A percentile compares a stretch with the other conserved stretches of the same genome.
Conservation (phyloP, 2,888 invertebrate species). For the Trachelus iudaicus region DNA sequence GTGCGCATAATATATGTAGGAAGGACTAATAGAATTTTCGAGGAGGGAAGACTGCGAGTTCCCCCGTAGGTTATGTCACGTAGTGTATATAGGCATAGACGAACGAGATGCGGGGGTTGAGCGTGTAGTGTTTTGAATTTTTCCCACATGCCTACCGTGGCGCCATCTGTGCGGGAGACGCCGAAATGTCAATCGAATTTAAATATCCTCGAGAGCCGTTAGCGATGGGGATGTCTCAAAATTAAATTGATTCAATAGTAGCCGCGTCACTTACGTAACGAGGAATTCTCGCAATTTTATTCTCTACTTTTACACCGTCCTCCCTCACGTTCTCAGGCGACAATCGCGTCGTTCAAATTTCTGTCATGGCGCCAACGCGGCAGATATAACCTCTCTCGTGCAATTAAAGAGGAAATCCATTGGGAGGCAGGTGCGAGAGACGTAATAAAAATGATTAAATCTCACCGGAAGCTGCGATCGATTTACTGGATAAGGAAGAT, state of each 20-base stretch:
- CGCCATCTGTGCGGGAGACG: neutral
- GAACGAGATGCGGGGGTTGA: neutral
- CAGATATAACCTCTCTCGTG: neutral
- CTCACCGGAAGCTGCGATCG: neutral
- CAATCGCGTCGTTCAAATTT: neutral
- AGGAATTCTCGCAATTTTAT: neutral
- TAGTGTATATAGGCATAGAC: neutral
- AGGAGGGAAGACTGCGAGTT: neutral
- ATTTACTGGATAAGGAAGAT: neutral
- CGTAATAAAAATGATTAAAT: neutral
- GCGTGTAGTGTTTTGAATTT: neutral
- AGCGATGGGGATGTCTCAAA: neutral
- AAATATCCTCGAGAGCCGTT: neutral
- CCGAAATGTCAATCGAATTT: neutral
- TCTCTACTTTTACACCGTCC: neutral
- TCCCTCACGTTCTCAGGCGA: neutral
- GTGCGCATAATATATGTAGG: neutral
- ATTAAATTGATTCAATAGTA: neutral
- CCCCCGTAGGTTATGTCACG: neutral
- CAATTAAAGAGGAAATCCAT: neutral
- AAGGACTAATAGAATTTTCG: neutral
- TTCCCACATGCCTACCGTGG: neutral
- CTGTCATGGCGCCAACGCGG: neutral
- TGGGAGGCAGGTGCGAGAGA: neutral
- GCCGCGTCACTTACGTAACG: neutral